Base-by-base conservation (phyloP, 1,140 invertebrate genomes). In the Zaprionus gabonicus region DNA sequence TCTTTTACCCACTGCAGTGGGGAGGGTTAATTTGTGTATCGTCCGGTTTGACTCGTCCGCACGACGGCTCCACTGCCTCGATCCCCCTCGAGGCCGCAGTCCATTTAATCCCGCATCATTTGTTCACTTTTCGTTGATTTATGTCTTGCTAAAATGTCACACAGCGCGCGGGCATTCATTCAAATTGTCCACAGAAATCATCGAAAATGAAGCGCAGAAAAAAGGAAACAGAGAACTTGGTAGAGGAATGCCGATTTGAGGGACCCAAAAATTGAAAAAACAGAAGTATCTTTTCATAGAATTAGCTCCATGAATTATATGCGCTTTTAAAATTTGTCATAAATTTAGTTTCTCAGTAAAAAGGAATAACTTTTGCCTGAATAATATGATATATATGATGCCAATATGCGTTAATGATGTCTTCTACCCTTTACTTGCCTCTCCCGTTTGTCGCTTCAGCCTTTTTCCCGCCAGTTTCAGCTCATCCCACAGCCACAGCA, bases 31-130 rank as follows among this genome's bases (percentile, higher is more conserved):
- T 87, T 87, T 88, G 81, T 78, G 74, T 84, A 68, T 84, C 84
- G 83, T 88, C 84, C 83, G 83, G 83, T 74, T 51, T 5, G 46
- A 9, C 20, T 23, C 46, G 17, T 15, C 46, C 41, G 17, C 55
- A 23, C 17, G 28, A 63, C 49, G 20, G 27, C 59, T 60, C 71
- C 49, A 65, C 71, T 78, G 41, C 58, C 13, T 46, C 62, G n/a
- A 25, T 49, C 49, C 31, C 70, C 53, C 63, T 60, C 27, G 66
- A 38, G 58, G 49, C 67, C 57, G 66, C 56, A 72, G 71, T 59
- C 77, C 72, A 75, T 82, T 90, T 90, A 81, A 91, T 90, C 85
- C 86, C 86, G 82, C 86, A 90, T 87, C 75, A 74, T 81, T 80
- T 82, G 70, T 79, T 79, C 57, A 66, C 80, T 74, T 46, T 80